Evolutionary conservation across 2,113 vertebrate species (phyloP), one percentile per base, ranked within the genome.

Genomic region (Alethe diademata): DNA sequence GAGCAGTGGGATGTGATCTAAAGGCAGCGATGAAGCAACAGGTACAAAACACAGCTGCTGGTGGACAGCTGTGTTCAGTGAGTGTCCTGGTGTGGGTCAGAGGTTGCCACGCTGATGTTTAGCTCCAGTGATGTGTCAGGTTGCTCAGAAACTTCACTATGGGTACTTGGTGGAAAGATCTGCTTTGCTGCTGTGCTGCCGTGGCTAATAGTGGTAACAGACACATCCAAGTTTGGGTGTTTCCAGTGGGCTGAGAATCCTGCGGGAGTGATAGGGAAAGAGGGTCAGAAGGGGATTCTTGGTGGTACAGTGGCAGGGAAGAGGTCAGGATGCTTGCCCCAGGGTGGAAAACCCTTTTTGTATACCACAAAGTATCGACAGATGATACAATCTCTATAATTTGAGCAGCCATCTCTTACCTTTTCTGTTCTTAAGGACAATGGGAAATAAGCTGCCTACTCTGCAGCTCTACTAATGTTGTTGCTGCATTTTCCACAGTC

Each of bases 321-420:
- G 18, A 85, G 10, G 28, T 78, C 29, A 19, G 40, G 40, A 43
- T 3, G 2, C 60, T 84, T 91, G 8, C 2, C 10, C 4, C 25
- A 36, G 16, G 42, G 43, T 60, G 9, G 23, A 89, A 86, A 83
- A 71, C 4, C 7, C 6, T 6, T 76, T 86, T 64, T n/a, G 4
- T 53, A 2, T 65, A 48, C 14, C 0, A 0, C 12, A 25, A 14
- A 48, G 14, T 35, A 74, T 7, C 0, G 1, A 58, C 23, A 33
- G 20, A n/a, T 58, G 7, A 36, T 57, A 50, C 8, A 42, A 12
- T 42, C 4, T 67, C 12, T 69, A 26, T 58, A 89, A 40, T 14
- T 19, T 75, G 25, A 65, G 23, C 18, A 89, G 28, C n/a, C 7
- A 1, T 23, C 54, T 15, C 22, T 70, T 5, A 26, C 56, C 48